Conservation (phyloP, 2,113 vertebrate genomes). For the Delphinapterus leucas region DNA sequence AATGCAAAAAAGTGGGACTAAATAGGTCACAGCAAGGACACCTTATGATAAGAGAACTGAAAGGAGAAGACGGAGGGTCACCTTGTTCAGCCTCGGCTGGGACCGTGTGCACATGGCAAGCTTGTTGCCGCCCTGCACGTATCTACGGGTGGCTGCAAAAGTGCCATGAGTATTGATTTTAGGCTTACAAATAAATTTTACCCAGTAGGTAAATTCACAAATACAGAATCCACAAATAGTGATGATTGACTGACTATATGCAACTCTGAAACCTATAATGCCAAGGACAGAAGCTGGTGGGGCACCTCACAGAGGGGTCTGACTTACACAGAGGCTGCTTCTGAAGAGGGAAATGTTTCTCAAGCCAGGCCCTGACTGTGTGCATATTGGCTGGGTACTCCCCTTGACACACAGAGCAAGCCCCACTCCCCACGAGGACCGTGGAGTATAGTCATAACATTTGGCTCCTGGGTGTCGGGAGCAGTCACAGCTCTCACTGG, state of each 20-base stretch:
- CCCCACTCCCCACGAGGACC: background rate
- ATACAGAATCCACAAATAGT: background rate
- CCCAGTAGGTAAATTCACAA: background rate
- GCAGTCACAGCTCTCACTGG: background rate
- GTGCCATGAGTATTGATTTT: background rate
- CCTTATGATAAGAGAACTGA: background rate
- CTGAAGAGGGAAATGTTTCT: background rate
- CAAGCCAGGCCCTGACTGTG: background rate
- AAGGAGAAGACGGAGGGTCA: background rate
- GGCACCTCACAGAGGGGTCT: background rate
- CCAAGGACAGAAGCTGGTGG: background rate
- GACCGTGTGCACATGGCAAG: fast-evolving
- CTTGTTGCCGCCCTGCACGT: fast-evolving
- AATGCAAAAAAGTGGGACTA: background rate
- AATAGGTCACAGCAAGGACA: background rate
- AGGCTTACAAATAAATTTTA: background rate
- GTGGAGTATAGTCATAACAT: background rate
- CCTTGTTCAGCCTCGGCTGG: background rate
- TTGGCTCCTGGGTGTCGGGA: background rate
- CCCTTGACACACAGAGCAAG: background rate
- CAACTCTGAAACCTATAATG: background rate
- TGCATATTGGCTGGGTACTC: no score
- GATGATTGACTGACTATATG: fast-evolving
- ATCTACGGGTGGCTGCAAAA: background rate
- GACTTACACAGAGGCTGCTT: background rate